These are phyloP conservation scores for Leguminivora glycinivorella DNA, from an alignment of 1,140 invertebrate species.

Conservation along the genomic window DNA sequence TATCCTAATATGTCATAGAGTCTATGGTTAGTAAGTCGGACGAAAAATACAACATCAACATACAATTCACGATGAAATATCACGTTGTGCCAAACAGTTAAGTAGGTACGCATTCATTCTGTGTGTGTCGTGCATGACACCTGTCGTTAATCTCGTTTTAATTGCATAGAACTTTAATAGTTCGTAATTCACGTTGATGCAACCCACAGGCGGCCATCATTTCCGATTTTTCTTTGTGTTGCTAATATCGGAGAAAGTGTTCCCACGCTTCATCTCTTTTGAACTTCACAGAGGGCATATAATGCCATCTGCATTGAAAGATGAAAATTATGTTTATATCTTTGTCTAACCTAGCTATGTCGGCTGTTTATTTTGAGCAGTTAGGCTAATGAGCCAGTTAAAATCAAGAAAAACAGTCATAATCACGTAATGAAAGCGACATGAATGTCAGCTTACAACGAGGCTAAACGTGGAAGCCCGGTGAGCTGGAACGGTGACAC, in stretches of 20 bases:
- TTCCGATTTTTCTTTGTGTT: slow-evolving; percentile 20
- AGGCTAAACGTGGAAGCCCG: slow-evolving; percentile 32
- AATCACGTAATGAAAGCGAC: slow-evolving; percentile 35
- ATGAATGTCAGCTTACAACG: slow-evolving; percentile 30
- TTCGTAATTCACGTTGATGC: slow-evolving; percentile 16
- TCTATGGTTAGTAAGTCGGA: neutral
- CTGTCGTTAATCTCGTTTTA: slow-evolving; percentile 11
- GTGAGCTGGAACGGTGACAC: slow-evolving; percentile 17
- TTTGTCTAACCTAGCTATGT: neutral
- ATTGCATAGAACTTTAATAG: slow-evolving; percentile 15
- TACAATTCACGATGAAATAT: neutral
- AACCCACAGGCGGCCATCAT: neutral
- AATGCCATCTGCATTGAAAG: neutral
- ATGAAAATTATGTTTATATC: neutral
- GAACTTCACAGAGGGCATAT: slow-evolving; percentile 19
- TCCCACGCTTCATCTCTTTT: slow-evolving; percentile 45
- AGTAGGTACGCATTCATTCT: neutral
- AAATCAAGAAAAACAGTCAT: slow-evolving; percentile 33
- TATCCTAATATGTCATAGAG: neutral
- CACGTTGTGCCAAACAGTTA: neutral
- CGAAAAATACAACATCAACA: neutral
- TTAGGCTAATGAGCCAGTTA: neutral
- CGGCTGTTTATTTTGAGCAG: neutral
- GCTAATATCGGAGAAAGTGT: slow-evolving; percentile 41
- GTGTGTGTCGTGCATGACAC: slow-evolving; percentile 14